These are phyloP conservation scores for Artemia franciscana DNA, from an alignment of 1,140 invertebrate genomes.

Conservation along the genomic window DNA sequence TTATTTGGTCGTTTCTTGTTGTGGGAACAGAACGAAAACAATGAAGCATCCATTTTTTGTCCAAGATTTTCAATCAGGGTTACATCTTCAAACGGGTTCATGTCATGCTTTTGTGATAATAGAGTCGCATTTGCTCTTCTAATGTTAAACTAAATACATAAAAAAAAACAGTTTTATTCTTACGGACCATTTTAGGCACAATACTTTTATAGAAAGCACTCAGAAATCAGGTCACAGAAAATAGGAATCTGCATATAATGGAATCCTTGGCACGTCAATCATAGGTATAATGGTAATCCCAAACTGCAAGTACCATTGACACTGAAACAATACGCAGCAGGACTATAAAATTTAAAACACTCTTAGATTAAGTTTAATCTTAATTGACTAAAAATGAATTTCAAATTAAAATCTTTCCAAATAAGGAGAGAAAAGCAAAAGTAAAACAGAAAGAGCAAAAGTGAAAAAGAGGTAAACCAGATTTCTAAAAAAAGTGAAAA, in stretches of 20 bases:
- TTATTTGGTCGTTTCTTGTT: slow-evolving; percentile 88
- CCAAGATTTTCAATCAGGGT: slow-evolving; percentile 58
- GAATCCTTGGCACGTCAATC: not conserved
- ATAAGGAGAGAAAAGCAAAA: too few relatives aligned
- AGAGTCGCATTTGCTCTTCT: slow-evolving; percentile 62
- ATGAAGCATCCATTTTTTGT: slow-evolving; percentile 57
- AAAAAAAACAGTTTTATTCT: slow-evolving; percentile 12
- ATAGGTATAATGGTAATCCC: not conserved
- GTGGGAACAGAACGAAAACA: slow-evolving; percentile 74
- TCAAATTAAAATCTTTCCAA: too few relatives aligned
- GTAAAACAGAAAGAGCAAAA: too few relatives aligned
- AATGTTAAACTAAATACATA: slow-evolving; percentile 35
- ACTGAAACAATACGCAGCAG: not conserved
- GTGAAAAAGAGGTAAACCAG: too few relatives aligned
- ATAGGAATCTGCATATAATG: not conserved
- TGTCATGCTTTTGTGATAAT: slow-evolving; percentile 54
- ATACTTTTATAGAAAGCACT: not conserved
- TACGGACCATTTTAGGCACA: not conserved
- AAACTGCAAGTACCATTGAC: slow-evolving; percentile 1
- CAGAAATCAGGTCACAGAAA: not conserved
- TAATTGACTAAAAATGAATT: too few relatives aligned
- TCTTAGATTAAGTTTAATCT: too few relatives aligned
- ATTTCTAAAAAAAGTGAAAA: too few relatives aligned
- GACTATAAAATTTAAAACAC: not conserved
- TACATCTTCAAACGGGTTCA: slow-evolving; percentile 63